Percentiles rank a stretch among this genome's conserved stretches.
Conservation (phyloP, 2,113 vertebrate genomes). For the Festucalex cinctus region DNA sequence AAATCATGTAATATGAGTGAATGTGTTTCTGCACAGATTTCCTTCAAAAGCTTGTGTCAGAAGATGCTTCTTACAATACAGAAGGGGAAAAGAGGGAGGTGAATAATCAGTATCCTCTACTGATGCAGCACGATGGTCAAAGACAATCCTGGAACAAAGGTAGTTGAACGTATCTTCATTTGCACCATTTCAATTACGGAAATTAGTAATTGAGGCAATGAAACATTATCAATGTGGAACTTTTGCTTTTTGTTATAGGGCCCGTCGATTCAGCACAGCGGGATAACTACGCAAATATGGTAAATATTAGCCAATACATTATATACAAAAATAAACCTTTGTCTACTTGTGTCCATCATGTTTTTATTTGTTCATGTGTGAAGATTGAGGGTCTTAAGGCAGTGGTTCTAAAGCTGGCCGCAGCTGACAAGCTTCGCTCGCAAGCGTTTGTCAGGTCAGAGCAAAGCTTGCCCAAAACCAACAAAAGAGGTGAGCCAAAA, state of each 20-base stretch:
- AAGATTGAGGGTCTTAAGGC: constrained; percentile 71
- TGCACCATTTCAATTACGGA: neutral
- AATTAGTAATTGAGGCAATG: neutral
- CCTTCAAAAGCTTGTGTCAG: constrained; percentile 69
- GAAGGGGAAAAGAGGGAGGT: constrained; percentile 58
- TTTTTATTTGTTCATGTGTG: neutral
- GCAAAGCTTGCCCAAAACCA: constrained; percentile 69
- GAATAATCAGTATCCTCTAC: constrained; percentile 62
- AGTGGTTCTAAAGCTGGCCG: constrained; percentile 69
- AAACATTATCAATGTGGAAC: neutral
- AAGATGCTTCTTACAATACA: constrained; percentile 36
- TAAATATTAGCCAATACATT: constrained; percentile 31
- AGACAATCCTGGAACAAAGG: constrained; percentile 61
- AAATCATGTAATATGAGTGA: neutral
- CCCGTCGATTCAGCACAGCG: constrained; percentile 60
- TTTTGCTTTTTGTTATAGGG: constrained; percentile 34
- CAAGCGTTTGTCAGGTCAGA: constrained; percentile 68
- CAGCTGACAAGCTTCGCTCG: constrained; percentile 67
- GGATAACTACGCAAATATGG: constrained; percentile 65
- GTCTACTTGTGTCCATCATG: neutral
- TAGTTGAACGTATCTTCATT: neutral
- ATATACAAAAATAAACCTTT: neutral
- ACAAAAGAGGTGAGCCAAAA: constrained; percentile 73
- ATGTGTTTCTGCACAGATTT: constrained; percentile 56
- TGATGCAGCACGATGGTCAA: constrained; percentile 53